Conservation (phyloP, 1,140 invertebrate species). For the Drosophila nikananu region DNA sequence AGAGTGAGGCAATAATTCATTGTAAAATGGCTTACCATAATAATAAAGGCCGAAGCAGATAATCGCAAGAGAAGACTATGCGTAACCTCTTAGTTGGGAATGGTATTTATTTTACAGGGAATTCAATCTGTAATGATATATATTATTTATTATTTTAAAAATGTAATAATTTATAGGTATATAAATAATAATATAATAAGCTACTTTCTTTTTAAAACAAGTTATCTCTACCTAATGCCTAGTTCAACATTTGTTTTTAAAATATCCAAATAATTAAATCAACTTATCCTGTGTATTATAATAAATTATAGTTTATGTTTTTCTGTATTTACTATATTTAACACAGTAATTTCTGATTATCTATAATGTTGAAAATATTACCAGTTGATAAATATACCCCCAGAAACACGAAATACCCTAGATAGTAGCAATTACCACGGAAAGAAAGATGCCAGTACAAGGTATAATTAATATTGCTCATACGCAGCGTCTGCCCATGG, state of each 20-base stretch:
- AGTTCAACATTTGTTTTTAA: no score
- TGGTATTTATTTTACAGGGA: background rate
- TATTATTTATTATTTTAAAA: no score
- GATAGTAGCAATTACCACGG: conserved; percentile 16
- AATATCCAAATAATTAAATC: background rate
- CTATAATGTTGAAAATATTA: no score
- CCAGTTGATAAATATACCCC: background rate
- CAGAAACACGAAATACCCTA: background rate
- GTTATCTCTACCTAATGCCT: background rate
- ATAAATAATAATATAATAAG: background rate
- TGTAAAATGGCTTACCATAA: conserved; percentile 39
- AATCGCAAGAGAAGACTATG: background rate
- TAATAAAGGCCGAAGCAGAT: conserved; percentile 7
- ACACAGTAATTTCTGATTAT: background rate
- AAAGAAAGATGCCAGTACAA: conserved; percentile 27
- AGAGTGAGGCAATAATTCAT: conserved; percentile 37
- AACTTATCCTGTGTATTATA: no score
- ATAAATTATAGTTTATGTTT: background rate
- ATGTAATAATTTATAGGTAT: no score
- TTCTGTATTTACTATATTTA: background rate
- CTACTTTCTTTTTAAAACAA: no score
- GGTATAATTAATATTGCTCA: conserved; percentile 75
- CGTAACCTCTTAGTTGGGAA: background rate
- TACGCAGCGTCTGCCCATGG: conserved; percentile 52
- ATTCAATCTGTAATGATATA: background rate